Evolutionary conservation across 2,888 invertebrate genomes (phyloP).

Genomic region (Agonopterix arenella): DNA sequence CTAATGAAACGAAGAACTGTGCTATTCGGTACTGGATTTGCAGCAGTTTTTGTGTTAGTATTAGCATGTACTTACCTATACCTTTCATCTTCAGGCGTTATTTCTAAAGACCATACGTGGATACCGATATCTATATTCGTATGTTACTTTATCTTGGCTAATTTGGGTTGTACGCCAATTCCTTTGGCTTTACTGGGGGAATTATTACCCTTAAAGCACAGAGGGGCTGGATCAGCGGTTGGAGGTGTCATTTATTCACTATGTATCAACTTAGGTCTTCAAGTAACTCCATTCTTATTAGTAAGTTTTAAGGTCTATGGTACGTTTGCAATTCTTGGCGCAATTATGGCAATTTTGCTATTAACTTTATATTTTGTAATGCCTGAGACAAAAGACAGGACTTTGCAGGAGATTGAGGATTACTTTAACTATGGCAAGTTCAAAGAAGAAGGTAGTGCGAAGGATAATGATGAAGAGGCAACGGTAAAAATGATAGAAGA

Average conservation of each 20-base stretch:
- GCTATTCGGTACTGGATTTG: constrained; percentile 38
- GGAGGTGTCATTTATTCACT: constrained; percentile 32
- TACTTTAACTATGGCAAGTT: constrained; percentile 22
- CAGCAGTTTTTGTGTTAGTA: constrained; percentile 28
- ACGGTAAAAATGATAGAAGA: constrained; percentile 2
- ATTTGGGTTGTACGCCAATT: constrained; percentile 50
- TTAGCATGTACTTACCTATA: constrained; percentile 34
- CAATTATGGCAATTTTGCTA: constrained; percentile 16
- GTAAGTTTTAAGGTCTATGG: constrained; percentile 25
- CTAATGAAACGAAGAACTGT: constrained; percentile 38
- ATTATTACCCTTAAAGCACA: constrained; percentile 45
- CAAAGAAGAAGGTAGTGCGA: background rate
- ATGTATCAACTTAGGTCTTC: constrained; percentile 28
- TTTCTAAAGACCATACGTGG: constrained; percentile 28
- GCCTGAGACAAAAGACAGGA: no score
- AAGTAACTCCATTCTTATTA: constrained; percentile 37
- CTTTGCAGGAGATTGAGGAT: background rate
- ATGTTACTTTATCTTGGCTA: constrained; percentile 39
- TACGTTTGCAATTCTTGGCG: constrained; percentile 24
- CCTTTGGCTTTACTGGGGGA: constrained; percentile 49
- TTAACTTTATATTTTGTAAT: constrained; percentile 15
- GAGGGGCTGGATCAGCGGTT: constrained; percentile 34
- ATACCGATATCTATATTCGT: constrained; percentile 35
- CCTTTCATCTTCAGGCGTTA: constrained; percentile 21
- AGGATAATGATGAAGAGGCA: constrained; percentile 1